A percentile compares a stretch with the other conserved stretches of the same genome.
Evolutionary conservation across 2,888 invertebrate genomes (phyloP).

Genomic region (Volucella zonaria): DNA sequence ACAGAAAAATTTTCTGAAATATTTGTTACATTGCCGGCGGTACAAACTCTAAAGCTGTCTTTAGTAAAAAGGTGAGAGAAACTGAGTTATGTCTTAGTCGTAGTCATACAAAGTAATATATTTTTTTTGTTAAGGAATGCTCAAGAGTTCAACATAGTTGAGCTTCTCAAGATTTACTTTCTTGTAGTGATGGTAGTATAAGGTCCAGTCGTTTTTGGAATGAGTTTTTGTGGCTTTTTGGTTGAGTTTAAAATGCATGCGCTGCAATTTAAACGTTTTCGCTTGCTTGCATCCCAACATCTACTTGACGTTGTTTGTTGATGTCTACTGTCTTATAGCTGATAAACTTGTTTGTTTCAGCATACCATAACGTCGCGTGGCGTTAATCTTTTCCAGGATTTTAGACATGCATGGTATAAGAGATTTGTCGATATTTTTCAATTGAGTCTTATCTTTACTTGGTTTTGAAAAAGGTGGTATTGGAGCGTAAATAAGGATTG

Average conservation of each 20-base stretch:
- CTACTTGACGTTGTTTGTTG: background rate
- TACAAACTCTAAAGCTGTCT: too few species aligned
- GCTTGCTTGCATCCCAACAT: background rate
- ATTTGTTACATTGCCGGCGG: too few species aligned
- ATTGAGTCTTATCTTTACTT: too few species aligned
- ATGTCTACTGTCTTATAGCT: background rate
- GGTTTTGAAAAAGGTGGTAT: too few species aligned
- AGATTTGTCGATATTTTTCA: too few species aligned
- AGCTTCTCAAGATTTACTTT: background rate
- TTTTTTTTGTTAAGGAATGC: constrained; percentile 2
- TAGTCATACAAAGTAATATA: background rate
- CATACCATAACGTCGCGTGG: background rate
- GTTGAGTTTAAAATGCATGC: background rate
- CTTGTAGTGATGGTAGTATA: background rate
- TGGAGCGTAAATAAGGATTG: too few species aligned
- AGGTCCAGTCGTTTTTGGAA: background rate
- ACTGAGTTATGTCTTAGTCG: background rate
- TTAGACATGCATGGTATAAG: too few species aligned
- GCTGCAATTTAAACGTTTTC: background rate
- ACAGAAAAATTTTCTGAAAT: too few species aligned
- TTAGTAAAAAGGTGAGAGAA: too few species aligned
- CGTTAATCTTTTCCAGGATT: too few species aligned
- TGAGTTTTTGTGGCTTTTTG: background rate
- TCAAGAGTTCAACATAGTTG: background rate
- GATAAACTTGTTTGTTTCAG: background rate